Evolutionary conservation across 2,113 vertebrate species (phyloP).

Genomic region (Cyprinodon brontotheroides): DNA sequence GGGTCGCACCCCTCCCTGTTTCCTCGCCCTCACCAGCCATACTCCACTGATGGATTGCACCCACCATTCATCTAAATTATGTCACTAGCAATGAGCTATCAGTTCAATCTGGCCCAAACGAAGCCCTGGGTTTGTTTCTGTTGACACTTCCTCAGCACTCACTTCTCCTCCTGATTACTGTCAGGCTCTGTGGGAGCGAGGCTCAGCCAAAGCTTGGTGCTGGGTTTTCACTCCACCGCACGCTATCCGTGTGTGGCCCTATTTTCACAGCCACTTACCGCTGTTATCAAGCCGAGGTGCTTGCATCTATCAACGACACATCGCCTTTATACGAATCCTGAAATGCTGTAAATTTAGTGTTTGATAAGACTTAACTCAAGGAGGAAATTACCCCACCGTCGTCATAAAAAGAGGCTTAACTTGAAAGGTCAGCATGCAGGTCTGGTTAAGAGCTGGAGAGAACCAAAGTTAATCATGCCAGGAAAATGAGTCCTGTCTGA

Average conservation of each 20-base stretch:
- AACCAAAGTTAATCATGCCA: constrained; percentile 22
- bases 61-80: constrained; percentile 90
- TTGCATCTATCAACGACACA: constrained; percentile 19
- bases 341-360: constrained; percentile 19
- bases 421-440: constrained; percentile 27
- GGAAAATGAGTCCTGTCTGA: constrained; percentile 12
- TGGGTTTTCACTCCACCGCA: constrained; percentile 2
- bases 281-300: constrained; percentile 28
- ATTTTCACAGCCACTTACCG: constrained; percentile 37
- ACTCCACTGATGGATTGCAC: constrained; percentile 82
- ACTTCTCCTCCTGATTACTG: constrained; percentile 78
- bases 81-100: constrained; percentile 83
- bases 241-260: constrained; percentile 28
- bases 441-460: not conserved
- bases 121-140: constrained; percentile 78
- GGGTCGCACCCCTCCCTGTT: constrained; percentile 61
- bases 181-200: constrained; percentile 61
- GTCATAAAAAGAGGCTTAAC: constrained; percentile 26
- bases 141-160: constrained; percentile 77
- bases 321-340: constrained; percentile 18
- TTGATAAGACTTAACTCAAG: constrained; percentile 37
- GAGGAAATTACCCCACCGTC: constrained; percentile 28
- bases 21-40: constrained; percentile 58
- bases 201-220: constrained; percentile 15
- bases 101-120: constrained; percentile 79